Evolutionary conservation across 2,797 vertebrate genomes (phyloP).

Genomic region (Fratercula arctica): DNA sequence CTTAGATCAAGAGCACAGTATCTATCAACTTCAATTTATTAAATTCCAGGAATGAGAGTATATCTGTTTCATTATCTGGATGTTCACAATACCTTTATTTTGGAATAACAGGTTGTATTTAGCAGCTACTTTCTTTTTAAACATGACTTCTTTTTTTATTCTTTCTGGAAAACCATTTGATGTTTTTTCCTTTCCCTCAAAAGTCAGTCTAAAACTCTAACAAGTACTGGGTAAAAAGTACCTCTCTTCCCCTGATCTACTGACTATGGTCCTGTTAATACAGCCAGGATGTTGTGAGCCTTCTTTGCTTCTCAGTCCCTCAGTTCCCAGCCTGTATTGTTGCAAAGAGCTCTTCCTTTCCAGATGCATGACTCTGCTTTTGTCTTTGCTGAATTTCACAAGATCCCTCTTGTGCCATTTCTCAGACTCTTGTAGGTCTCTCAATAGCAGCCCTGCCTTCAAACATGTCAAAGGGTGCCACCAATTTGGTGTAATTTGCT

Average conservation of each 20-base stretch:
- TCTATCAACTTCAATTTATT: neutral
- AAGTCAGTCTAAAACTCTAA: neutral
- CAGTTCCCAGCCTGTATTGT: neutral
- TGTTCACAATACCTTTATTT: neutral
- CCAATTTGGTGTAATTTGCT: neutral
- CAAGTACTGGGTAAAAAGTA: neutral
- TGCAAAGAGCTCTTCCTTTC: neutral
- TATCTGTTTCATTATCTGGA: neutral
- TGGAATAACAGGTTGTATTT: neutral
- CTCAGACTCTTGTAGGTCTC: neutral
- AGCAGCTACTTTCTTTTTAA: neutral
- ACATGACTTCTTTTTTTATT: neutral
- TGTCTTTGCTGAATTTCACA: neutral
- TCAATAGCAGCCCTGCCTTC: neutral
- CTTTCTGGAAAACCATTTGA: neutral
- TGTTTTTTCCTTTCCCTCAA: neutral
- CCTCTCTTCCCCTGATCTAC: neutral
- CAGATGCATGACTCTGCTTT: neutral
- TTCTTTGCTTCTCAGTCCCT: neutral
- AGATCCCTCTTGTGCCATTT: neutral
- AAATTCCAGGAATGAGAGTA: neutral
- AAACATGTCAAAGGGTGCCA: neutral
- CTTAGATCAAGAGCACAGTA: neutral
- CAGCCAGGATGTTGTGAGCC: neutral
- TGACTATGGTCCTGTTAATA: neutral